Conservation (phyloP, 2,888 invertebrate genomes). For the Sesamia inferens region DNA sequence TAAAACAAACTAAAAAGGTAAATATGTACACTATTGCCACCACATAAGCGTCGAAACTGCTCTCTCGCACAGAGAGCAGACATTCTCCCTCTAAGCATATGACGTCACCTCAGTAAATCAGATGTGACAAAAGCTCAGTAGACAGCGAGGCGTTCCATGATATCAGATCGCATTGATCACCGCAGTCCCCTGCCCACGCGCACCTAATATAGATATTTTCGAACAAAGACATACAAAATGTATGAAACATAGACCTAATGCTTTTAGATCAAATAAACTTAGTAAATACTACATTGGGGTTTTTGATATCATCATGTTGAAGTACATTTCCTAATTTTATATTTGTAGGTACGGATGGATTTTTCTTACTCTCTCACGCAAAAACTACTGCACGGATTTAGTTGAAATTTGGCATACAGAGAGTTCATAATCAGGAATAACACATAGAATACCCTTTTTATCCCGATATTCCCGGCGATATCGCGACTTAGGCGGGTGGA, state of each 20-base stretch:
- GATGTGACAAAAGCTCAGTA: constrained; percentile 17
- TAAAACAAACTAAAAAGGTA: not conserved
- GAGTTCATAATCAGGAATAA: too few species aligned
- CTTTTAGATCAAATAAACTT: not conserved
- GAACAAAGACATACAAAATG: constrained; percentile 2
- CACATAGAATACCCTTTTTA: too few species aligned
- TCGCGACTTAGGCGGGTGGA: too few species aligned
- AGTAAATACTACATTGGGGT: not conserved
- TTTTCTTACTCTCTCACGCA: too few species aligned
- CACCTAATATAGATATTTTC: constrained; percentile 28
- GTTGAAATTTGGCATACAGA: too few species aligned
- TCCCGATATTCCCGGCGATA: too few species aligned
- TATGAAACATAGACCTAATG: too few species aligned
- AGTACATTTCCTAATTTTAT: too few species aligned
- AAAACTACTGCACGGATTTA: too few species aligned
- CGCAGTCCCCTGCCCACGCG: constrained; percentile 46
- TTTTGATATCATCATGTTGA: not conserved
- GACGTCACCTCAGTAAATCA: constrained; percentile 33
- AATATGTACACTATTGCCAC: not conserved
- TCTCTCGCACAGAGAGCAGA: not conserved
- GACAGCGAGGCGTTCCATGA: constrained; percentile 48
- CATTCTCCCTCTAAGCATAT: not conserved
- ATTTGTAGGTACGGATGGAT: too few species aligned
- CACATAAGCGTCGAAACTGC: constrained; percentile 3
- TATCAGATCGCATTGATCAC: constrained; percentile 44